Conservation (phyloP, 2,888 invertebrate genomes). For the Syrphus vitripennis region DNA sequence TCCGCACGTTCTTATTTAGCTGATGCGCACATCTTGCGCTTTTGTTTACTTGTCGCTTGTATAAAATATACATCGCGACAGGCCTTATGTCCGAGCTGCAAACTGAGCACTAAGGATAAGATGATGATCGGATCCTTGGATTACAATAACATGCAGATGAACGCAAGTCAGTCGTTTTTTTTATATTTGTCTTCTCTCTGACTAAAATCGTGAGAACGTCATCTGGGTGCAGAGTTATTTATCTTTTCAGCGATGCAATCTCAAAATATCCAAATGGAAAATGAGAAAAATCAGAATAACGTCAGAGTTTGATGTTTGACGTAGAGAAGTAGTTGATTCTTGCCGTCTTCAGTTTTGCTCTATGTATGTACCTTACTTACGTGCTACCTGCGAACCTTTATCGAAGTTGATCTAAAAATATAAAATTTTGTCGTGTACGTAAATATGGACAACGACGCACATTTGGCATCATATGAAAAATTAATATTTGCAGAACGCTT, state of each 20-base stretch:
- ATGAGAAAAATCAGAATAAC: background rate
- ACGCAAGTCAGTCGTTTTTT: constrained; percentile 3
- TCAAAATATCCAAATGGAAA: background rate
- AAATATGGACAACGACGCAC: constrained; percentile 38
- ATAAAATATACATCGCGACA: constrained; percentile 36
- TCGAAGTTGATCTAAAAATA: constrained; percentile 38
- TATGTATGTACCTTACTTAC: constrained; percentile 14
- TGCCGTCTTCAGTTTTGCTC: constrained; percentile 5
- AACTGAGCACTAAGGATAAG: too few species aligned
- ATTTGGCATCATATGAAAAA: constrained; percentile 40
- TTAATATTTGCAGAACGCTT: constrained; percentile 60
- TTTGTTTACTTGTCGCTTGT: constrained; percentile 45
- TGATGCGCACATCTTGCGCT: constrained; percentile 35
- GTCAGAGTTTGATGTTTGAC: constrained; percentile 18
- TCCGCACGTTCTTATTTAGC: constrained; percentile 52
- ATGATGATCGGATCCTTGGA: constrained; percentile 49
- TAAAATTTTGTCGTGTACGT: constrained; percentile 33
- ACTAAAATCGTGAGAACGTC: constrained; percentile 55
- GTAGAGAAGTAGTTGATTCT: background rate
- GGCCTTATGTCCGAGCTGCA: constrained; percentile 21
- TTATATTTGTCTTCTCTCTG: too few species aligned
- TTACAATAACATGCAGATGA: constrained; percentile 43
- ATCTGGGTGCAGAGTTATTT: constrained; percentile 1
- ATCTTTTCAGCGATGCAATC: background rate
- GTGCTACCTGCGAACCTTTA: background rate